Base-by-base conservation (phyloP, 2,888 invertebrate species). In the Seira sanloemensis region DNA sequence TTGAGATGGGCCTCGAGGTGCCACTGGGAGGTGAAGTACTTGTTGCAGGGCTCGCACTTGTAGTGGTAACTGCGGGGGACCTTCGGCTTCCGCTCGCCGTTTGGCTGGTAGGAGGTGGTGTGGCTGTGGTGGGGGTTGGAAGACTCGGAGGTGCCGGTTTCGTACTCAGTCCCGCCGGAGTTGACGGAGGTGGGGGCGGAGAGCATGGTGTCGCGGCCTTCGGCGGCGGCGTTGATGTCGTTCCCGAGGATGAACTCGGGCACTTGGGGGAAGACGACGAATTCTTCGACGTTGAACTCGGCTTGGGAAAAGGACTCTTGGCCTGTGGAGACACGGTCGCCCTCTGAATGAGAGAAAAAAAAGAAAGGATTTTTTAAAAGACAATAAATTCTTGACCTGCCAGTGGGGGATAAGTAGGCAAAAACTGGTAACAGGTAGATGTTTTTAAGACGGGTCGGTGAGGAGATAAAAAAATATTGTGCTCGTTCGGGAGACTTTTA, bases 11-110 rank as follows among this genome's bases (percentile, higher is more conserved):
- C 85, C 62, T 86, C 78, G 0, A 86, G 67, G 69, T 86, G 85
- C 85, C 85, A 86, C 26, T 86, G 78, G 9, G 85, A 86, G n/a
- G 82, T 82, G n/a, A 86, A 86, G 58, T 75, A 78, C 58, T 86
- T 86, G 67, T 77, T 69, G 46, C 85, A 86, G 1, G 85, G 85
- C 18, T 82, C 82, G 27, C 85, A 86, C 62, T 82, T 82, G 62
- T 82, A 82, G 25, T 81, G 78, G 12, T 73, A 78, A 78, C 82
- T 86, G 18, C 82, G 73, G 1, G 82, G 58, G 16, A 78, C 76
- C 24, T 80, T 80, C 12, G 50, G 54, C 23, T 73, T 80, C 9
- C 80, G 68, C 27, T 83, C 81, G 16, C 85, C 85, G 54, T 74
- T 81, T 69, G 80, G 67, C 58, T 81, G 77, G 58, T 78, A 68